These are phyloP conservation scores for Cylindroiulus punctatus DNA, from an alignment of 2,888 invertebrate species.

Conservation along the genomic window DNA sequence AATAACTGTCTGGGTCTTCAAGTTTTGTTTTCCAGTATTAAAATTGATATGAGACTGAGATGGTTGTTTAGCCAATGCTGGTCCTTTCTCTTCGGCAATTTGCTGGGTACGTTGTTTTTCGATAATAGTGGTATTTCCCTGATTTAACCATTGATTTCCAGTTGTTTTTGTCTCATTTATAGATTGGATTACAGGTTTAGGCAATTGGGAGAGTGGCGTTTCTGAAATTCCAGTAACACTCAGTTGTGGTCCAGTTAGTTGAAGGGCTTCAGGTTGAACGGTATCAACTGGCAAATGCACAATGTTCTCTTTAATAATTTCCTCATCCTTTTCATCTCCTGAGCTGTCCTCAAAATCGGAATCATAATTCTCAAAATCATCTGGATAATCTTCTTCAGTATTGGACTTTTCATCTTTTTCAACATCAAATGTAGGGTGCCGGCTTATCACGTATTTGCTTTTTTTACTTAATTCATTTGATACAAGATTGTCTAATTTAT, in stretches of 20 bases:
- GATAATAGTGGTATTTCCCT: neutral
- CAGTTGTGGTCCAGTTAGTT: neutral
- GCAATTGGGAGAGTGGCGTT: neutral
- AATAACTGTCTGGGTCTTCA: neutral
- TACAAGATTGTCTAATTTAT: neutral
- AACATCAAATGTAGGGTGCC: neutral
- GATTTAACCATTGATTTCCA: neutral
- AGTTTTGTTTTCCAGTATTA: constrained; percentile 19
- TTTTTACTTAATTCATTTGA: neutral
- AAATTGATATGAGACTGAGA: constrained; percentile 1
- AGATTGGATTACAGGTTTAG: neutral
- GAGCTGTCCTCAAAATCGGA: constrained; percentile 48
- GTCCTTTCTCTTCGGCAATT: neutral
- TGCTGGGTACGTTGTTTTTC: neutral
- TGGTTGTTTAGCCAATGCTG: neutral
- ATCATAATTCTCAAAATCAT: constrained; percentile 51
- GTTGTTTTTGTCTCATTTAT: neutral
- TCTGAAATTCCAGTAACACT: neutral
- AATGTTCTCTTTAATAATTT: neutral
- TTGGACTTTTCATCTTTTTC: neutral
- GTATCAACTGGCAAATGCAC: neutral
- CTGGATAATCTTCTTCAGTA: constrained; percentile 37
- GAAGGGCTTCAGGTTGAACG: neutral
- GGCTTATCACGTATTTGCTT: neutral
- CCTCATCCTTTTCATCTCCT: neutral